A percentile compares a stretch with the other conserved stretches of the same genome.
Evolutionary conservation across 1,140 invertebrate genomes (phyloP).

Genomic region (Drosophila ercepeae): DNA sequence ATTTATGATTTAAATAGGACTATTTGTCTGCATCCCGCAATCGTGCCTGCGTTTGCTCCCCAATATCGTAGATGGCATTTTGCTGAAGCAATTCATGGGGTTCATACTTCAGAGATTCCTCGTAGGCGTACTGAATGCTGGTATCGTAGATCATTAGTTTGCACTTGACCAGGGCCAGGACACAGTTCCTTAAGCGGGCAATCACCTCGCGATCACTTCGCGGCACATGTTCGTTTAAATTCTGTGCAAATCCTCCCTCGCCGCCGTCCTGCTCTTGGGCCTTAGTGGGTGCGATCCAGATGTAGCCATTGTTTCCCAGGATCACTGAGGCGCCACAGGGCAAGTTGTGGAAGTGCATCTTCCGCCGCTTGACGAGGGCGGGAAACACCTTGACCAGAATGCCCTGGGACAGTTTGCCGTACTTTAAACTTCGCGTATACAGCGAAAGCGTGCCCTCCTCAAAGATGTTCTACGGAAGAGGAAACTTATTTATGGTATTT

Average conservation of each 20-base stretch:
- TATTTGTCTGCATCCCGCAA: conserved; percentile 82
- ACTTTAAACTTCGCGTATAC: conserved; percentile 98
- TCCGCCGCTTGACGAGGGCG: conserved; percentile 95
- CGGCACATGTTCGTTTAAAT: conserved; percentile 89
- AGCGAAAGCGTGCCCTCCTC: conserved; percentile 96
- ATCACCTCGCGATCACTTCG: conserved; percentile 91
- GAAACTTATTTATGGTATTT: neutral
- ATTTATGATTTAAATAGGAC: conserved; percentile 20
- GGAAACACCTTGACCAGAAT: conserved; percentile 96
- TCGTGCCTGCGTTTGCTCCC: conserved; percentile 88
- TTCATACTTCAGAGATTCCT: conserved; percentile 93
- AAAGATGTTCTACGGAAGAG: conserved; percentile 89
- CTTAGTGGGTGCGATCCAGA: conserved; percentile 94
- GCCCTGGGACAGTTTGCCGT: conserved; percentile 97
- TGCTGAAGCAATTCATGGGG: conserved; percentile 92
- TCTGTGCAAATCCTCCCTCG: conserved; percentile 92
- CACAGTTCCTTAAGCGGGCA: conserved; percentile 94
- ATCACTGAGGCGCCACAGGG: conserved; percentile 96
- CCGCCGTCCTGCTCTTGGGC: conserved; percentile 88
- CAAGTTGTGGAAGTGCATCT: conserved; percentile 98
- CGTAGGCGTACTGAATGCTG: conserved; percentile 95
- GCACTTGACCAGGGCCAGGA: conserved; percentile 92
- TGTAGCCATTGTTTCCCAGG: conserved; percentile 97
- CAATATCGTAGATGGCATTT: conserved; percentile 92
- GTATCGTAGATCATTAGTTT: conserved; percentile 97